phyloP scores from a whole-genome alignment of 2,888 invertebrate species.

The Apantesis nais region DNA sequence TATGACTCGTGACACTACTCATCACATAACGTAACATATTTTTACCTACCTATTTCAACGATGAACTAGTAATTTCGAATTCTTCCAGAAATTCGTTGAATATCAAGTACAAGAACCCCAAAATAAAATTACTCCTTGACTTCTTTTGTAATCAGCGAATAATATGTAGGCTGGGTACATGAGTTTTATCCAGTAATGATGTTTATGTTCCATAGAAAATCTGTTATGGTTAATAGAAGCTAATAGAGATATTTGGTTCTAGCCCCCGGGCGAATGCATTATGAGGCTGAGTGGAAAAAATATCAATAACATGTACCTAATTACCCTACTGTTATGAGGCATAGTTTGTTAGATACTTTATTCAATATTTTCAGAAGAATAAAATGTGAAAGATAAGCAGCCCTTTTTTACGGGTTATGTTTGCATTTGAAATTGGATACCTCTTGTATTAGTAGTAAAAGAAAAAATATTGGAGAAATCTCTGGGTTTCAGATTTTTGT shows the following conservation, averaged over 20 bases:
- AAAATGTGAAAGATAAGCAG: background rate
- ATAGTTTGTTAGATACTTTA: background rate
- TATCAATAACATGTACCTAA: background rate
- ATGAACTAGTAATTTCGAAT: background rate
- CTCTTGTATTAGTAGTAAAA: background rate
- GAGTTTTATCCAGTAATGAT: background rate
- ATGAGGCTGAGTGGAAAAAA: background rate
- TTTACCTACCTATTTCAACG: background rate
- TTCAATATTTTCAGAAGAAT: background rate
- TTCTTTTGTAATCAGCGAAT: background rate
- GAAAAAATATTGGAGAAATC: background rate
- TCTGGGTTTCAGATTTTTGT: background rate
- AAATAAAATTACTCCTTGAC: background rate
- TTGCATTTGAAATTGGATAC: background rate
- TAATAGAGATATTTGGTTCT: background rate
- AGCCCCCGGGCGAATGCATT: background rate
- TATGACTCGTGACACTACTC: background rate
- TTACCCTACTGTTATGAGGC: background rate
- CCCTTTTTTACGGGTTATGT: background rate
- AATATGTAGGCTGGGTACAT: background rate
- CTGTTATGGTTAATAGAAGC: background rate
- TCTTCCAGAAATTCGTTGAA: background rate
- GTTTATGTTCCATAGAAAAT: background rate
- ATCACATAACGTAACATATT: background rate
- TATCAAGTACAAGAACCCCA: background rate